These are phyloP conservation scores for Acanthosepion pharaonis DNA, from an alignment of 2,888 invertebrate species.

Conservation along the genomic window DNA sequence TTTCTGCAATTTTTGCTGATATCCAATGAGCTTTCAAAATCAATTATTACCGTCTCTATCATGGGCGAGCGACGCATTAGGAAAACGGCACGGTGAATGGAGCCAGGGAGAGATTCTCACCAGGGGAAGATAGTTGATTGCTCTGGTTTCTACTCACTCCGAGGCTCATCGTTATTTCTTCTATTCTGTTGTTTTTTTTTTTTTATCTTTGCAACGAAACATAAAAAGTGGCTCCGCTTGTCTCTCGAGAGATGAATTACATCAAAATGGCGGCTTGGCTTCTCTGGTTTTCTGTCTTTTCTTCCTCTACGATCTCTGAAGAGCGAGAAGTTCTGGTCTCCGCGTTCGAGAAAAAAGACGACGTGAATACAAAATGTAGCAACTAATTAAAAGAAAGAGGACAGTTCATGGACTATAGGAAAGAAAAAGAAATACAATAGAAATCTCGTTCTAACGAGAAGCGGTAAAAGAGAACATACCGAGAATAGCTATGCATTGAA, in stretches of 20 bases:
- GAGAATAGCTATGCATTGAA: too few species aligned
- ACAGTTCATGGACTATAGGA: too few species aligned
- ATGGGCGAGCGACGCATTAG: not conserved
- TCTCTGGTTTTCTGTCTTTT: not conserved
- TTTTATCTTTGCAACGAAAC: not conserved
- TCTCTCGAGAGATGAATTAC: not conserved
- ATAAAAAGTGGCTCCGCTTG: not conserved
- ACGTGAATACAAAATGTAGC: too few species aligned
- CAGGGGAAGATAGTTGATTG: conserved; percentile 4
- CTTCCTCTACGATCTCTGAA: not conserved
- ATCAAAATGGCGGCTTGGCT: not conserved
- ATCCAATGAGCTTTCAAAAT: conserved; percentile 1
- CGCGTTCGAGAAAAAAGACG: not conserved
- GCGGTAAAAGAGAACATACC: too few species aligned
- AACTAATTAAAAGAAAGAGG: too few species aligned
- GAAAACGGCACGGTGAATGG: not conserved
- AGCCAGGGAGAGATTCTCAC: not conserved
- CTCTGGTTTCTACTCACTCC: not conserved
- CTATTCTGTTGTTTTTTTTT: not conserved
- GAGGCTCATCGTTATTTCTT: not conserved
- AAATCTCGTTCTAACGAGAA: too few species aligned
- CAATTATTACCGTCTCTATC: not conserved
- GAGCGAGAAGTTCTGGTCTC: not conserved
- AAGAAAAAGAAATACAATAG: too few species aligned
- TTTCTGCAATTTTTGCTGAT: not conserved